Evolutionary conservation across 1,140 invertebrate genomes (phyloP), one percentile per base, ranked within the genome.

Genomic region (Agrilus planipennis): DNA sequence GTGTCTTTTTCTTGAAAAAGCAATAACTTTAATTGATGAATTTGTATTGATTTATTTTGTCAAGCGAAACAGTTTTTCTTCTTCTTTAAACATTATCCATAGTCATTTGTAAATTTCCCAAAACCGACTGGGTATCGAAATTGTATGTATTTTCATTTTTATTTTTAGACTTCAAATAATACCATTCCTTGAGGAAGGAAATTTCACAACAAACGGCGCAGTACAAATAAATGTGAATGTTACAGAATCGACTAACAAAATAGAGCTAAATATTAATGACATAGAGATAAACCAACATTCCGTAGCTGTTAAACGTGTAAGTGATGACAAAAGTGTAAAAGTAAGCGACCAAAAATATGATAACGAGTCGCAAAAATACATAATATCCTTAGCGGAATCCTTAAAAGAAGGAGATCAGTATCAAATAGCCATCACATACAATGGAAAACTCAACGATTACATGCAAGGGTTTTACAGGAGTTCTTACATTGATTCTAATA

Each of bases 301-400:
- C 22, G 63, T 92, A 80, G 83, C 59, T 85, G 82, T 66, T 89
- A 90, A 53, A 89, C 2, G 92, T 88, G 69, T 95, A 96, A 45
- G 82, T 78, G 54, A 89, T 82, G 31, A 94, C 77, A 4, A 95
- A 89, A 44, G 81, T 74, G 55, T 86, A 84, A 11, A 96, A 63
- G 1, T 88, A 81, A 2, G 85, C 84, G 43, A 47, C 9, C 54
- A 58, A 30, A 21, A 23, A 12, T 58, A 60, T 32, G 39, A 48
- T 28, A 28, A 51, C 6, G 36, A 45, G 23, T 45, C 46, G 12
- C 44, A 61, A 41, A 46, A 42, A 32, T 61, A 57, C 30, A 53
- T 35, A 18, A 54, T 61, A 21, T 27, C 42, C 6, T 31, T 57
- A 27, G 45, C 44, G 14, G 34, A 52, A 6, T 18, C 42, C 31